These are phyloP conservation scores for Ispidina picta DNA, from an alignment of 2,797 vertebrate species.

Conservation along the genomic window DNA sequence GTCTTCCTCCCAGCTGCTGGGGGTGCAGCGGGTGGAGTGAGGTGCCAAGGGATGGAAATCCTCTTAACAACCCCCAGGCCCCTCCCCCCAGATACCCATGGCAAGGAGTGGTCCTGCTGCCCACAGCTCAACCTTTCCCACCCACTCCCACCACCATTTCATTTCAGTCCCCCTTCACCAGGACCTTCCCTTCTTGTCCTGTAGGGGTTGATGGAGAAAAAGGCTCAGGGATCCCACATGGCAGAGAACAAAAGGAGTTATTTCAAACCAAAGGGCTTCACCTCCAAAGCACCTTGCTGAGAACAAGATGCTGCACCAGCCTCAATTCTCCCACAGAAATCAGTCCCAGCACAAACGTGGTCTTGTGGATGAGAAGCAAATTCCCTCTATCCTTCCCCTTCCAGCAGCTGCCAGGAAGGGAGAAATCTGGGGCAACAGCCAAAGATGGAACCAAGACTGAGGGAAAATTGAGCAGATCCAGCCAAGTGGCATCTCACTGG, in stretches of 20 bases:
- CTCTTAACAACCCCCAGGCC: neutral
- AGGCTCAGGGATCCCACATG: accelerated
- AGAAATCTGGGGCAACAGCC: neutral
- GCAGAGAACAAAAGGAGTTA: neutral
- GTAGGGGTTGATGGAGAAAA: neutral
- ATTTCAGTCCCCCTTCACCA: accelerated
- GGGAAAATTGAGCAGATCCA: accelerated
- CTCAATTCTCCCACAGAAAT: neutral
- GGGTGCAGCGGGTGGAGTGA: neutral
- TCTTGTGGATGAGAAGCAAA: neutral
- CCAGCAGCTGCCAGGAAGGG: neutral
- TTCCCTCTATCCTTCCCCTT: neutral
- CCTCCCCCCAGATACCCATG: neutral
- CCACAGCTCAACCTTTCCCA: neutral
- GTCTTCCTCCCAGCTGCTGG: neutral
- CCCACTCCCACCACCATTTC: neutral
- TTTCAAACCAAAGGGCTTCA: accelerated
- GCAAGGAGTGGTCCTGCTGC: neutral
- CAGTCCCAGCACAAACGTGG: accelerated
- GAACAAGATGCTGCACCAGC: neutral
- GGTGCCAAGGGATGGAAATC: neutral
- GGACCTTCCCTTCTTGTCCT: neutral
- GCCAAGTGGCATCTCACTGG: accelerated
- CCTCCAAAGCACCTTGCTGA: accelerated
- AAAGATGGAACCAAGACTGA: accelerated